A percentile compares a stretch with the other conserved stretches of the same genome.
Evolutionary conservation across 2,797 vertebrate genomes (phyloP).

Genomic region (Cephalopachus bancanus): DNA sequence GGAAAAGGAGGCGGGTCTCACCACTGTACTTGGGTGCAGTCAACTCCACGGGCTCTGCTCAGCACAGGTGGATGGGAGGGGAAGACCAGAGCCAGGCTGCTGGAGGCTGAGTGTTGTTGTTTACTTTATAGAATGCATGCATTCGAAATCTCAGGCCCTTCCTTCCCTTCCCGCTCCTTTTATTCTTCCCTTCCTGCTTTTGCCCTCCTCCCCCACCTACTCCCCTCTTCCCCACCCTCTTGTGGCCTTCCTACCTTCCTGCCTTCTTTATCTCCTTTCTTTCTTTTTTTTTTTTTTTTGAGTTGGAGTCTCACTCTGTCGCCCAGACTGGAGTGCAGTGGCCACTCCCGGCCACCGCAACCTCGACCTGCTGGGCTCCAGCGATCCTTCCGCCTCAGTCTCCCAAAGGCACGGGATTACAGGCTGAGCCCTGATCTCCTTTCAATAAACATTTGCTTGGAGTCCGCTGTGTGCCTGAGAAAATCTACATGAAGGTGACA

Average conservation of each 20-base stretch:
- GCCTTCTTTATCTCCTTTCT: not conserved
- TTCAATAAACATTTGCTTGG: not conserved
- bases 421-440: too few species aligned
- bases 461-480: not conserved
- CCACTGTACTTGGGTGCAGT: not conserved
- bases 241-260: not conserved
- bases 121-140: not conserved
- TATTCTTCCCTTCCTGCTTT: not conserved
- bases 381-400: too few species aligned
- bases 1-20: not conserved
- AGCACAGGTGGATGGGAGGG: accelerated
- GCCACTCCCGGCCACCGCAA: too few species aligned
- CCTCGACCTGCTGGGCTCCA: too few species aligned
- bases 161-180: not conserved
- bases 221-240: too few species aligned
- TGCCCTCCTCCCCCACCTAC: too few species aligned
- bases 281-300: not conserved
- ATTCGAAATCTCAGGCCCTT: not conserved
- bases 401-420: too few species aligned
- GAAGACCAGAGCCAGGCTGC: not conserved
- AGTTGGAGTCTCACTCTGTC: too few species aligned
- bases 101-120: not conserved
- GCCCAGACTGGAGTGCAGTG: too few species aligned
- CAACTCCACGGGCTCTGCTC: not conserved
- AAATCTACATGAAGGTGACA: not conserved